Conservation (phyloP, 2,113 vertebrate genomes). For the Craseonycteris thonglongyai region DNA sequence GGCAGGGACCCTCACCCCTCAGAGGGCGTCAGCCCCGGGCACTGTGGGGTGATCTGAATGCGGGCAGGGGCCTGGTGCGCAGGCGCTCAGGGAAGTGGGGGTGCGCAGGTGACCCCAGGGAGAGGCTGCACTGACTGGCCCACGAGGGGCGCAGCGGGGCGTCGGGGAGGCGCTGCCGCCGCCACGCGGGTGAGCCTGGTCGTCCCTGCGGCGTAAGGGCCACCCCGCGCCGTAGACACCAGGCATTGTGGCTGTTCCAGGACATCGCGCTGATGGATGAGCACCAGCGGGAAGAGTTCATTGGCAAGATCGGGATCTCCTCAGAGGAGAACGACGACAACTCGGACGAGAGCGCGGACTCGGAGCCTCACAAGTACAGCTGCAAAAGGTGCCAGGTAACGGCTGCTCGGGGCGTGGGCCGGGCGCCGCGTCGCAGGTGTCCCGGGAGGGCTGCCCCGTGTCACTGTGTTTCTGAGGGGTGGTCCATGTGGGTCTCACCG, state of each 20-base stretch:
- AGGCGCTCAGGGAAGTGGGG: rapidly evolving
- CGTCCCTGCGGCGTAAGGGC: rapidly evolving
- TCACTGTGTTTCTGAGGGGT: neutral
- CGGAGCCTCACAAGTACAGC: conserved; percentile 96
- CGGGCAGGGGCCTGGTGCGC: neutral
- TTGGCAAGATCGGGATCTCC: conserved; percentile 96
- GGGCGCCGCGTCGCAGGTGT: neutral
- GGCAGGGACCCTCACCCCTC: neutral
- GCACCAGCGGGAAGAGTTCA: conserved; percentile 94
- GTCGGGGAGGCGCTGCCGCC: rapidly evolving
- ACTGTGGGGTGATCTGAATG: rapidly evolving
- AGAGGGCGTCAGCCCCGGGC: rapidly evolving
- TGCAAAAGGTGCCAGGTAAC: conserved; percentile 97
- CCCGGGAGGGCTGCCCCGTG: neutral
- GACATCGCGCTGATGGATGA: conserved; percentile 98
- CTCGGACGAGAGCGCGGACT: conserved; percentile 89
- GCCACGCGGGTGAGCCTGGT: neutral
- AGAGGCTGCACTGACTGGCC: neutral
- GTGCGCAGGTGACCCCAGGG: neutral
- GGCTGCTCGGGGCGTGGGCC: rapidly evolving
- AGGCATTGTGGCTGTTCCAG: conserved; percentile 64
- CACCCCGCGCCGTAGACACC: rapidly evolving
- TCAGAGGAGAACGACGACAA: conserved; percentile 90
- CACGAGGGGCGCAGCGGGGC: rapidly evolving
- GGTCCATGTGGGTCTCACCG: neutral